These are phyloP conservation scores for Hyles euphorbiae DNA, from an alignment of 1,140 invertebrate genomes.

Conservation along the genomic window DNA sequence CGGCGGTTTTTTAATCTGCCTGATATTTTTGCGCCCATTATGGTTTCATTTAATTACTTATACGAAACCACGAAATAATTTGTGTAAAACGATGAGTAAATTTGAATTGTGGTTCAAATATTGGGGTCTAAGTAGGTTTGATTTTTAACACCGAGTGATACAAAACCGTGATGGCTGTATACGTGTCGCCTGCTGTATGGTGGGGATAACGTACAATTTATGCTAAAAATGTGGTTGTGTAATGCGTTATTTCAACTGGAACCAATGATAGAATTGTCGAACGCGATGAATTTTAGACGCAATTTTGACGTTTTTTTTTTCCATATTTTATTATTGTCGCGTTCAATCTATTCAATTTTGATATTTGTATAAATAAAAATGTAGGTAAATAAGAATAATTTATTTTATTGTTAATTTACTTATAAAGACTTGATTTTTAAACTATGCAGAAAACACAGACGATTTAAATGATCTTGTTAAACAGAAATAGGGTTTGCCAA, in stretches of 20 bases:
- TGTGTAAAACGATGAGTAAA: background rate
- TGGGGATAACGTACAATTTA: background rate
- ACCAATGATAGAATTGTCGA: no score
- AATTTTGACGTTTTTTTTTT: constrained; percentile 10
- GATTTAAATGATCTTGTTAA: no score
- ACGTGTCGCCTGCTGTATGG: background rate
- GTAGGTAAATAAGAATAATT: no score
- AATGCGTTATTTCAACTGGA: background rate
- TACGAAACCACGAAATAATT: background rate
- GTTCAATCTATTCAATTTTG: background rate
- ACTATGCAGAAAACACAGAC: no score
- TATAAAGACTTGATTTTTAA: no score
- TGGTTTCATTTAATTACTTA: constrained; percentile 12
- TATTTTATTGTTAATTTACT: no score
- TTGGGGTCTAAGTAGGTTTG: background rate
- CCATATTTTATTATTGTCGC: constrained; percentile 3
- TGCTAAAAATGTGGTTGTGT: background rate
- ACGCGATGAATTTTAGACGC: constrained; percentile 7
- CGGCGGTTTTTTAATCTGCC: constrained; percentile 29
- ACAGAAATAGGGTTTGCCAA: no score
- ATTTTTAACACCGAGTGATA: no score
- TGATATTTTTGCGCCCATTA: constrained; percentile 43
- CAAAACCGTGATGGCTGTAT: no score
- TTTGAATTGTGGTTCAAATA: constrained; percentile 1
- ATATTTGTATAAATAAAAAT: no score